Base-by-base conservation (phyloP, 2,888 invertebrate genomes). In the Cataglyphis cursor region DNA sequence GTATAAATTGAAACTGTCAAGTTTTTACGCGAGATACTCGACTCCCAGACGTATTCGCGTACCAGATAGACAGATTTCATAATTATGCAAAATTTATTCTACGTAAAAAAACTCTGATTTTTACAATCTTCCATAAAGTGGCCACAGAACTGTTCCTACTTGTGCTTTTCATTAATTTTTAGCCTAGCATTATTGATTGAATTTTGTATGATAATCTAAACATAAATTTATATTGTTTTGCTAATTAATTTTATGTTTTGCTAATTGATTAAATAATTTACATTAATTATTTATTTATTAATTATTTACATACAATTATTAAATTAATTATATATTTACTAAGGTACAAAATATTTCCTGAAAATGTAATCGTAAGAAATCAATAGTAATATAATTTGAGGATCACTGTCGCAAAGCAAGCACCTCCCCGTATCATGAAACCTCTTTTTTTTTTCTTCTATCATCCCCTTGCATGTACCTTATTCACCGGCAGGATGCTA, bases 401-500 rank as follows among this genome's bases (percentile, higher is more conserved):
- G 75, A 62, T 83, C 88, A 88, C 88, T 89, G 89, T 66, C 21
- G 6, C 35, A 74, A 64, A 65, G 59, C 64, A 76, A 51, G 68
- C 81, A 86, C 28, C 86, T 86, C 72, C 81, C 64, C 21, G 51
- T 83, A 81, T 62, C 48, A 31, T 64, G 81, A 83, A 80, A 76
- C 70, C 64, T 82, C 74, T 85, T 38, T 87, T 73, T 82, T 82
- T 62, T 82, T 64, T 80, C 85, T 66, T 62, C 84, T 73, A 72
- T 70, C 90, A 90, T 88, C 89, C 90, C 86, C 84, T 88, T 82
- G 86, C 75, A 84, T 64, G 85, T 87, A 84, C 87, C 85, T 90
- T 88, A 84, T 82, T 85, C 89, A 85, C 82, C 81, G 81, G 87
- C 85, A 87, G 86, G 75, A 88, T 74, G 86, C 88, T 75, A 86